Conservation (phyloP, 2,888 invertebrate species). For the Tribolium freemani region DNA sequence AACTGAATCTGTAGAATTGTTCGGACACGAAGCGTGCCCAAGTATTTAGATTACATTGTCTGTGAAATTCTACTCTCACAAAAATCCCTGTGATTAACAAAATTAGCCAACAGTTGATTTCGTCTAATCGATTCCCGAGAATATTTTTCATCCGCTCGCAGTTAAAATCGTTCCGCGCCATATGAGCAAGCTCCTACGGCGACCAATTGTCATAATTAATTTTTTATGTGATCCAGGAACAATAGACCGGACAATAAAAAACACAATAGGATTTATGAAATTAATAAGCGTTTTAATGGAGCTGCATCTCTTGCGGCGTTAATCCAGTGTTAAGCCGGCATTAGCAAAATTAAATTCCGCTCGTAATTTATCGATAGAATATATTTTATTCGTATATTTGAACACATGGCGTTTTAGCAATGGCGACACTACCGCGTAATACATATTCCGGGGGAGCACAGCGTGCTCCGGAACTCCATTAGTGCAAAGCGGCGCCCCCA, state of each 20-base stretch:
- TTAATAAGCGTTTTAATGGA: conserved; percentile 63
- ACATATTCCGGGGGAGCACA: conserved; percentile 45
- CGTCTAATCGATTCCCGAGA: not conserved
- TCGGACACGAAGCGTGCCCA: conserved; percentile 4
- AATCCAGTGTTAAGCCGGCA: conserved; percentile 59
- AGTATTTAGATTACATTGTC: conserved; percentile 23
- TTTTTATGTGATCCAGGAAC: not conserved
- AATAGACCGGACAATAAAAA: conserved; percentile 45
- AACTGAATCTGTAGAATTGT: conserved; percentile 23
- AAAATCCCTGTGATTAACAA: not conserved
- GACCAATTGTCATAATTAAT: not conserved
- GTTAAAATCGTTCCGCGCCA: not conserved
- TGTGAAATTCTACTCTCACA: not conserved
- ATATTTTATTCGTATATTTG: conserved; percentile 59
- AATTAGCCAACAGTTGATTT: not conserved
- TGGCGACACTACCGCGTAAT: conserved; percentile 42
- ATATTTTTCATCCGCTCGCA: not conserved
- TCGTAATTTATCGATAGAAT: conserved; percentile 62
- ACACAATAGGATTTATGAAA: conserved; percentile 59
- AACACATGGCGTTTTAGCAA: conserved; percentile 57
- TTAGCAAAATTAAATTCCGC: conserved; percentile 62
- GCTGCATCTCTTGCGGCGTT: conserved; percentile 59
- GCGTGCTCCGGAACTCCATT: conserved; percentile 43
- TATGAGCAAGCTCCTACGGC: not conserved
- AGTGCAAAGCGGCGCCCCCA: conserved; percentile 28